These are phyloP conservation scores for Vesta saturnalis DNA, from an alignment of 2,888 invertebrate species.

Conservation along the genomic window DNA sequence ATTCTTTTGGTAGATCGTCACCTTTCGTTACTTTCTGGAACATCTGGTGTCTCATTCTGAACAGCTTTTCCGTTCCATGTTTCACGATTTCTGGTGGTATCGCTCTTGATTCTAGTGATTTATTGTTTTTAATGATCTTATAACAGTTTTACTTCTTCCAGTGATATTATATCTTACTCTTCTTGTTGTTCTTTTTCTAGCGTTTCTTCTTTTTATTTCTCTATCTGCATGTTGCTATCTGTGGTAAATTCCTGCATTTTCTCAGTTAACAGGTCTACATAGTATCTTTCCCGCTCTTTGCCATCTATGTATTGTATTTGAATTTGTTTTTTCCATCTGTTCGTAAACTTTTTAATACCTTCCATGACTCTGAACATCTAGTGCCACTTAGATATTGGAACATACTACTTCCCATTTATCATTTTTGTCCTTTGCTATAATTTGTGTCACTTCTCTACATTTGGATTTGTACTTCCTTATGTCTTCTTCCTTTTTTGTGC, in stretches of 20 bases:
- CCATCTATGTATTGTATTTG: background rate
- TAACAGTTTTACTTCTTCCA: background rate
- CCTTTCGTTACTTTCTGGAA: no score
- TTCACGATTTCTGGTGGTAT: background rate
- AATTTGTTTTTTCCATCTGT: constrained; percentile 4
- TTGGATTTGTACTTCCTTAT: background rate
- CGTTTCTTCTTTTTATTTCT: background rate
- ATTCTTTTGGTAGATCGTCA: constrained; percentile 4
- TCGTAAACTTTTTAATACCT: no score
- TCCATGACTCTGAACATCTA: no score
- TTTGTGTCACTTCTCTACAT: background rate
- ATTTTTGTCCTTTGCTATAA: background rate
- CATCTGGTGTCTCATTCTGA: no score
- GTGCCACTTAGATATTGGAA: no score
- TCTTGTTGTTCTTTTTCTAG: background rate
- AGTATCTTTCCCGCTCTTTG: constrained; percentile 9
- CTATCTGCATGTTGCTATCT: no score
- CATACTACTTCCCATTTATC: background rate
- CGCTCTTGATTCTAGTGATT: no score
- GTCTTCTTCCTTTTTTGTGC: no score
- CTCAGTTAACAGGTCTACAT: no score
- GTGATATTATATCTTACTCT: no score
- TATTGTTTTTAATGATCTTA: background rate
- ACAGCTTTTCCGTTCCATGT: no score
- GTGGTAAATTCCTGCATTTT: no score